A percentile compares a stretch with the other conserved stretches of the same genome.
These are phyloP conservation scores for Drosophila trapezifrons DNA, from an alignment of 1,140 invertebrate species.

Conservation along the genomic window DNA sequence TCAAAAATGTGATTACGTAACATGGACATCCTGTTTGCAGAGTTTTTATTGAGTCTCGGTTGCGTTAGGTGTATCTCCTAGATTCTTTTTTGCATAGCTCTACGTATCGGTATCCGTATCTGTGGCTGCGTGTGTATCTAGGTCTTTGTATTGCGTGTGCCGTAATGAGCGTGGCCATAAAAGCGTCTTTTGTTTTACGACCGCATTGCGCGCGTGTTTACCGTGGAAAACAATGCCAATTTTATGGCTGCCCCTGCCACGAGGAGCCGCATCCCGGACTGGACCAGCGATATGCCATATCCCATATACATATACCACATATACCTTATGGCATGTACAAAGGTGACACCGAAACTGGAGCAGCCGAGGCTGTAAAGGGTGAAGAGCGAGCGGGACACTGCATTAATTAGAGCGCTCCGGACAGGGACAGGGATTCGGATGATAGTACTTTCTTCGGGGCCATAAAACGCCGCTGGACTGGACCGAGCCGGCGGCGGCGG, in stretches of 20 bases:
- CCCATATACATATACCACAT: slow-evolving; percentile 1
- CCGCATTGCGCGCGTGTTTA: slow-evolving; percentile 79
- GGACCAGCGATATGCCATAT: slow-evolving; percentile 29
- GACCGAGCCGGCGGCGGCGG: slow-evolving; percentile 11
- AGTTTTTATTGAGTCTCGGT: slow-evolving; percentile 4
- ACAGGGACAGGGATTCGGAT: slow-evolving; percentile 36
- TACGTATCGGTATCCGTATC: slow-evolving; percentile 23
- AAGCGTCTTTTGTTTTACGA: slow-evolving; percentile 83
- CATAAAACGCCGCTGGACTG: slow-evolving; percentile 56
- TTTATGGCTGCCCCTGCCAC: slow-evolving; percentile 69
- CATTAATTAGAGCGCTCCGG: slow-evolving; percentile 77
- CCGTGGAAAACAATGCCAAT: slow-evolving; percentile 77
- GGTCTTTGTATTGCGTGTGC: slow-evolving; percentile 67
- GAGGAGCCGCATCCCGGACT: slow-evolving; percentile 41
- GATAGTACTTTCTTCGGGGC: slow-evolving; percentile 60
- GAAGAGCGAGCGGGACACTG: slow-evolving; percentile 42
- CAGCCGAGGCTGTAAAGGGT: slow-evolving; percentile 28
- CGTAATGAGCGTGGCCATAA: slow-evolving; percentile 76
- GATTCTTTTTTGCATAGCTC: slow-evolving; percentile 8
- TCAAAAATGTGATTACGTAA: slow-evolving; percentile 4
- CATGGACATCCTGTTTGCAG: background rate
- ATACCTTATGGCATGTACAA: slow-evolving; percentile 18
- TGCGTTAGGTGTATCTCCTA: slow-evolving; percentile 12
- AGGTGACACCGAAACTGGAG: slow-evolving; percentile 71
- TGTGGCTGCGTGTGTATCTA: slow-evolving; percentile 30